phyloP scores from a whole-genome alignment of 2,113 vertebrate species.

The Struthidea cinerea region DNA sequence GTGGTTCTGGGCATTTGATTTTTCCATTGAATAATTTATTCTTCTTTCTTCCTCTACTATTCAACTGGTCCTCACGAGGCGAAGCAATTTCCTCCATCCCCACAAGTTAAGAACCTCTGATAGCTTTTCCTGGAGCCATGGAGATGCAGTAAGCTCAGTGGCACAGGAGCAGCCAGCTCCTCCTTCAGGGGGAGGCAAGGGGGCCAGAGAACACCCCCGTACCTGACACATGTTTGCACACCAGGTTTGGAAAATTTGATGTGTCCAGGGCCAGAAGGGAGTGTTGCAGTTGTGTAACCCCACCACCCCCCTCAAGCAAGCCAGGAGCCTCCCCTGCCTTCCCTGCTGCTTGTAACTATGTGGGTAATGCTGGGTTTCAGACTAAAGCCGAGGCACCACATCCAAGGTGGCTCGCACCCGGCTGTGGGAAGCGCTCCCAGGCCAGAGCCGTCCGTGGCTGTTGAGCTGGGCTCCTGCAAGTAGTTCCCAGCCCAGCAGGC shows the following conservation, averaged over 20 bases:
- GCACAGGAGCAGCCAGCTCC: not conserved
- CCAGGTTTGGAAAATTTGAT: not conserved
- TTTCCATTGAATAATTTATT: not conserved
- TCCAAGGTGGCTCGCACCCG: accelerated
- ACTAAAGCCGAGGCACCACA: accelerated
- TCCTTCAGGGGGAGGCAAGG: accelerated
- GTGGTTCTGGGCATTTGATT: not conserved
- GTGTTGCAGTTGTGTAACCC: not conserved
- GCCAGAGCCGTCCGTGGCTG: accelerated
- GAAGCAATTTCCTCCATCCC: not conserved
- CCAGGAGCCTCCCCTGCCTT: not conserved
- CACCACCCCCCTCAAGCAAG: accelerated
- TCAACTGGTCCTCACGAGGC: not conserved
- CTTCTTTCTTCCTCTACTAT: not conserved
- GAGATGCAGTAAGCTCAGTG: not conserved
- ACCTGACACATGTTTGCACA: accelerated
- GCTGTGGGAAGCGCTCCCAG: accelerated
- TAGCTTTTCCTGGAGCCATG: not conserved
- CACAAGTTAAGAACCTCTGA: not conserved
- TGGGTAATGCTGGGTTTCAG: not conserved
- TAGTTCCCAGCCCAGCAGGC: not conserved
- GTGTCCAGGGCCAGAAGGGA: not conserved
- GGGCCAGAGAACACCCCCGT: not conserved
- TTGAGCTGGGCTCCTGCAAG: not conserved
- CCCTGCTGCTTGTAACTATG: not conserved